A percentile compares a stretch with the other conserved stretches of the same genome.
Conservation (phyloP, 2,797 vertebrate genomes). For the Antrozous pallidus region DNA sequence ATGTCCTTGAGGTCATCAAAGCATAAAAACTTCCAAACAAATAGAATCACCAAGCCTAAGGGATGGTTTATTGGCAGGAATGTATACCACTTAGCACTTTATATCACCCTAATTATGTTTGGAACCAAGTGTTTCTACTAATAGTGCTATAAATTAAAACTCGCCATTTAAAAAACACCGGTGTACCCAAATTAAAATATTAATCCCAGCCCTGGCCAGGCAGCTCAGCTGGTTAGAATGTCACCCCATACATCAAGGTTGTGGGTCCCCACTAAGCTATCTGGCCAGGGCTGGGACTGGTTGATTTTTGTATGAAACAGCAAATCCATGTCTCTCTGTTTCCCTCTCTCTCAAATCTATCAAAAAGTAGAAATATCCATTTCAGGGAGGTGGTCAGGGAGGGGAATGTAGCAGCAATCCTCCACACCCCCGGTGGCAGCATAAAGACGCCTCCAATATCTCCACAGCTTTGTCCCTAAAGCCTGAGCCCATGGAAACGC, state of each 20-base stretch:
- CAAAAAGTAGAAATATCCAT: not conserved
- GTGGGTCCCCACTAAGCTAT: too few species aligned
- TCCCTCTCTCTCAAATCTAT: not conserved
- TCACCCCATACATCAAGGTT: not conserved
- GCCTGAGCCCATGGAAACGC: conserved; percentile 1
- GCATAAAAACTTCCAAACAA: conserved; percentile 19
- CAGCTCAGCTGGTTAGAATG: not conserved
- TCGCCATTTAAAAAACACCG: not conserved
- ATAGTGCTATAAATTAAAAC: conserved; percentile 29
- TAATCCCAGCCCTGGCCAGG: not conserved
- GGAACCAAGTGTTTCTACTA: not conserved
- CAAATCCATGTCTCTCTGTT: not conserved
- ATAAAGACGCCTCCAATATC: not conserved
- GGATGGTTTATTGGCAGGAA: not conserved
- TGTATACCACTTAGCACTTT: not conserved
- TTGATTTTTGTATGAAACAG: not conserved
- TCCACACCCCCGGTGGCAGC: not conserved
- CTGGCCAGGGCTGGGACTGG: too few species aligned
- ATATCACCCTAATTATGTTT: conserved; percentile 56
- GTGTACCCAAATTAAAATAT: not conserved
- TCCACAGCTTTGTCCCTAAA: not conserved
- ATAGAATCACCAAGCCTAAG: not conserved
- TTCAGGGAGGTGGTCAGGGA: not conserved
- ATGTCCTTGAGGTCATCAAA: not conserved
- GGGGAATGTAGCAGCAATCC: not conserved